Conservation (phyloP, 2,888 invertebrate genomes). For the Morpho helenor region DNA sequence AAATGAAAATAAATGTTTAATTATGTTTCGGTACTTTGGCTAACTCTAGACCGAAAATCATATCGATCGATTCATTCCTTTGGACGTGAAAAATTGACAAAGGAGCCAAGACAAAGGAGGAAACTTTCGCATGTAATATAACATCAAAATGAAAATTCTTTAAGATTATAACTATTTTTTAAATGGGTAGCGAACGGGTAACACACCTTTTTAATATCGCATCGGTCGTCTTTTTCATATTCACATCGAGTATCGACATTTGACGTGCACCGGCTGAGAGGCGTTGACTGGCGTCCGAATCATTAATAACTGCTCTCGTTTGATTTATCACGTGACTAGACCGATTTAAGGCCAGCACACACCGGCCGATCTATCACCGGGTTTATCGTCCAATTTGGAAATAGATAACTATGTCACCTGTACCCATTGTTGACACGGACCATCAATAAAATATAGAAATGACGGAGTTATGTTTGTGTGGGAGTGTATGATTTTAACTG, state of each 20-base stretch:
- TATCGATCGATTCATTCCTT: too few relatives aligned
- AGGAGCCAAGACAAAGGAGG: too few relatives aligned
- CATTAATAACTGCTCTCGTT: constrained; percentile 20
- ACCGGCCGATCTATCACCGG: background rate
- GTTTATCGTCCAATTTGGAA: background rate
- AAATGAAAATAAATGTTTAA: too few relatives aligned
- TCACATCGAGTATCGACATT: constrained; percentile 14
- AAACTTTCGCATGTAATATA: too few relatives aligned
- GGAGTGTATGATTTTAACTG: background rate
- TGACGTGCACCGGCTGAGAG: constrained; percentile 16
- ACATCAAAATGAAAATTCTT: too few relatives aligned
- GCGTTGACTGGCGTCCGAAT: constrained; percentile 18
- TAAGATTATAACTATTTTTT: too few relatives aligned
- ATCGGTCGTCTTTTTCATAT: constrained; percentile 9
- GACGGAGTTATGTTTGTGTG: background rate
- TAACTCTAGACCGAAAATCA: too few relatives aligned
- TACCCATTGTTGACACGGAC: too few relatives aligned
- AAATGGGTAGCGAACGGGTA: background rate
- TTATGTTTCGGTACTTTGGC: too few relatives aligned
- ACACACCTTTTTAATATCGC: constrained; percentile 3
- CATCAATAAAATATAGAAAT: too few relatives aligned
- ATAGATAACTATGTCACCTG: too few relatives aligned
- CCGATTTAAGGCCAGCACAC: background rate
- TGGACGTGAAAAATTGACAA: too few relatives aligned
- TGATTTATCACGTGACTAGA: constrained; percentile 13